phyloP scores from a whole-genome alignment of 2,113 vertebrate species.

The Malurus elegans region DNA sequence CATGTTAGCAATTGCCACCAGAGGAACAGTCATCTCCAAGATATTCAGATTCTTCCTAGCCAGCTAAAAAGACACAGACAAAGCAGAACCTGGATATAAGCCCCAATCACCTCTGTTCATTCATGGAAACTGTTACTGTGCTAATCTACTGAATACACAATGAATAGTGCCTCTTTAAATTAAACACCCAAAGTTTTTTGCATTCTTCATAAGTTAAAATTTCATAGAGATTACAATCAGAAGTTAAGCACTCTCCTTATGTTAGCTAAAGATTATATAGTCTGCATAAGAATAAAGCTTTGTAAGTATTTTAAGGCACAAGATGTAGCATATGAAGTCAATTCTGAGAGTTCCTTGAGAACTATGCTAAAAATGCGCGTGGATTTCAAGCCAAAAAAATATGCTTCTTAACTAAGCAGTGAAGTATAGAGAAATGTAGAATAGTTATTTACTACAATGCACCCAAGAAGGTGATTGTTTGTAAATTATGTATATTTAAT shows the following conservation, averaged over 20 bases:
- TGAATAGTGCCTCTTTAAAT: slow-evolving; percentile 51
- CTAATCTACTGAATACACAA: neutral
- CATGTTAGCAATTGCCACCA: neutral
- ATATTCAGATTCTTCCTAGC: neutral
- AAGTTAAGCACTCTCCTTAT: neutral
- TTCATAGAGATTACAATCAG: neutral
- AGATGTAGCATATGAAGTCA: neutral
- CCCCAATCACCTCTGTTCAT: neutral
- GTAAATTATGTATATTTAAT: slow-evolving; percentile 7
- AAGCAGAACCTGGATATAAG: neutral
- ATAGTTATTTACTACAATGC: neutral
- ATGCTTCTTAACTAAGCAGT: neutral
- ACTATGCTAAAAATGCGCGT: neutral
- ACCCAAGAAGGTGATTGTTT: neutral
- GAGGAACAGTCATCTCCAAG: neutral
- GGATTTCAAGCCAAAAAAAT: neutral
- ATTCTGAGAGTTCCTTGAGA: slow-evolving; percentile 29
- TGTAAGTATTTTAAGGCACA: slow-evolving; percentile 11
- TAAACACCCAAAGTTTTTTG: slow-evolving; percentile 10
- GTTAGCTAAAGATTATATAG: slow-evolving; percentile 40
- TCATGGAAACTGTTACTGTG: neutral
- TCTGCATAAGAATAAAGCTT: slow-evolving; percentile 21
- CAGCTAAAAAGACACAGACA: neutral
- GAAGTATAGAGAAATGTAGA: neutral
- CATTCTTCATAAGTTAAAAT: neutral